Conservation (phyloP, 2,797 vertebrate species). For the Chaenodraco wilsoni region DNA sequence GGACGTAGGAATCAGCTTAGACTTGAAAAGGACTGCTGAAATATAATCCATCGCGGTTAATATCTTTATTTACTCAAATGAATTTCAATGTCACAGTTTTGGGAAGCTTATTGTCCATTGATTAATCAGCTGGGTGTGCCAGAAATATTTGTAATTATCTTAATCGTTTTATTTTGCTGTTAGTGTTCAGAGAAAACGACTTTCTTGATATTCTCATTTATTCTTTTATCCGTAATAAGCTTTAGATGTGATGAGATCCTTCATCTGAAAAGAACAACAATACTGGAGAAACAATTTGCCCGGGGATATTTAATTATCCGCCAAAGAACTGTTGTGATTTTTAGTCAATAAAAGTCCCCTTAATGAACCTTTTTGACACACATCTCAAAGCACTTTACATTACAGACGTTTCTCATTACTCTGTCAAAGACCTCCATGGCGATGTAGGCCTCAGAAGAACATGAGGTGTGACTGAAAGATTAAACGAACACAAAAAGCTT, state of each 20-base stretch:
- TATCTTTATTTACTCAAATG: constrained; percentile 34
- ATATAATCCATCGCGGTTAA: constrained; percentile 34
- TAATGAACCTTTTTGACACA: neutral
- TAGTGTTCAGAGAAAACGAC: constrained; percentile 27
- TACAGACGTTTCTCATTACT: no score
- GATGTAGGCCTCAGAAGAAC: neutral
- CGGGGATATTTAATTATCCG: neutral
- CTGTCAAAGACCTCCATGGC: no score
- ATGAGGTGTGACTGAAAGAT: neutral
- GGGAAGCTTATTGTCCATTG: constrained; percentile 17
- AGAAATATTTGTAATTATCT: neutral
- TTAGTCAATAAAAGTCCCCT: neutral
- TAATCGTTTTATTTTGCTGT: constrained; percentile 17
- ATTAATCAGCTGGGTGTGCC: constrained; percentile 32
- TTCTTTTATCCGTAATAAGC: constrained; percentile 25
- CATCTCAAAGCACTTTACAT: neutral
- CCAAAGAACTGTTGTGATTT: neutral
- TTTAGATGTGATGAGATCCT: constrained; percentile 5
- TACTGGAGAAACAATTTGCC: neutral
- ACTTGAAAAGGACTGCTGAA: neutral
- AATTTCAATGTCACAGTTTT: constrained; percentile 29
- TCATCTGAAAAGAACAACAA: neutral
- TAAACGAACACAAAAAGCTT: neutral
- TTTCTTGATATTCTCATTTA: constrained; percentile 15
- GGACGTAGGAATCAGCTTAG: neutral